Evolutionary conservation across 2,113 vertebrate species (phyloP).

Genomic region (Mus spicilegus): DNA sequence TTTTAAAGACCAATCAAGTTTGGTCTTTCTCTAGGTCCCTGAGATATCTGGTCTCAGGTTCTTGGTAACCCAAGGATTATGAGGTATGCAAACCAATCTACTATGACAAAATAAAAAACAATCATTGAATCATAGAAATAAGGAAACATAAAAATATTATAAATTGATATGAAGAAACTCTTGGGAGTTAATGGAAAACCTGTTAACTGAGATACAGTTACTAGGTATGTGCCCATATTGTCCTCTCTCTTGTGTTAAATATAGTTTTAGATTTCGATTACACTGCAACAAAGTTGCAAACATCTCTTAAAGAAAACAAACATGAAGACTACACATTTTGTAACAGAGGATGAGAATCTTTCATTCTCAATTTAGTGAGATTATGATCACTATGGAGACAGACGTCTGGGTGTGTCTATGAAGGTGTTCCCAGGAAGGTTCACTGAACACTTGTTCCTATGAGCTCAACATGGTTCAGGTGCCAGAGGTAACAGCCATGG

Average conservation of each 20-base stretch:
- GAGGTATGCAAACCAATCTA: background rate
- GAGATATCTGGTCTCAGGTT: background rate
- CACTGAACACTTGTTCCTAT: background rate
- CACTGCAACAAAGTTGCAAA: background rate
- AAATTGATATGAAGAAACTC: background rate
- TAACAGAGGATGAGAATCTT: background rate
- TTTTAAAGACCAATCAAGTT: background rate
- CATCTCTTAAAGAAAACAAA: background rate
- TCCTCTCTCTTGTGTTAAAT: background rate
- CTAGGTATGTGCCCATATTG: background rate
- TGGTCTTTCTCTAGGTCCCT: background rate
- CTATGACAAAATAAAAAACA: constrained; percentile 7
- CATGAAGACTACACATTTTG: background rate
- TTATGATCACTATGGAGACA: background rate
- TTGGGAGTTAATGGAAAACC: background rate
- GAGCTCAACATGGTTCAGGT: background rate
- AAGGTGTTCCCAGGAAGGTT: background rate
- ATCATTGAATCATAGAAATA: background rate
- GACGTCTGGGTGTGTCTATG: background rate
- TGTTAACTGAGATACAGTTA: constrained; percentile 11
- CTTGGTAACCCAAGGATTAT: background rate
- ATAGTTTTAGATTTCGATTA: background rate
- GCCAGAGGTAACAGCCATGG: background rate
- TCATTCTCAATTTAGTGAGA: background rate
- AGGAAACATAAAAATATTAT: background rate